Percentiles rank a stretch among this genome's conserved stretches.
phyloP scores from a whole-genome alignment of 2,113 vertebrate genomes.

The Aegotheles bennettii region DNA sequence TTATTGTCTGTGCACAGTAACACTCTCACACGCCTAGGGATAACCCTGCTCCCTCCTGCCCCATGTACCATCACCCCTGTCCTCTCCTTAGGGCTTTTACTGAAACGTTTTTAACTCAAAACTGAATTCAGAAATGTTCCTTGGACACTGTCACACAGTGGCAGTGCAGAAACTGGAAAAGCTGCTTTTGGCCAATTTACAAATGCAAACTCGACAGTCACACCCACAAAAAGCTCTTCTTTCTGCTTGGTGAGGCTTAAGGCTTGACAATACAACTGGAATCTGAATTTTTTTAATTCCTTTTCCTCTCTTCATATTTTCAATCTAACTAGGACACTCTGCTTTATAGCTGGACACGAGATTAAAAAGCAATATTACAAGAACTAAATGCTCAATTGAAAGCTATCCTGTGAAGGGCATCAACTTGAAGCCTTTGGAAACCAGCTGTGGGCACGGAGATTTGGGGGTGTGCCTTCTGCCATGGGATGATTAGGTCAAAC shows the following conservation, averaged over 20 bases:
- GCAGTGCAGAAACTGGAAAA: not conserved
- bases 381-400: not conserved
- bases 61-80: not conserved
- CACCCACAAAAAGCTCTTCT: not conserved
- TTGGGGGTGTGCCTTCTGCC: not conserved
- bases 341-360: not conserved
- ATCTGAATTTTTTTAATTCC: not conserved
- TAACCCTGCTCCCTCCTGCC: not conserved
- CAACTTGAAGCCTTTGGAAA: not conserved
- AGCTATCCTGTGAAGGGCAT: not conserved
- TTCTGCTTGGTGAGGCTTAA: not conserved
- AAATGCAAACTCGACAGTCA: not conserved
- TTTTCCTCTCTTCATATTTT: not conserved
- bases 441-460: not conserved
- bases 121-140: not conserved
- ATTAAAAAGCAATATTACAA: not conserved
- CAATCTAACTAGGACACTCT: not conserved
- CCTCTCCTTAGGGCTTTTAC: not conserved
- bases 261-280: not conserved
- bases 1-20: not conserved
- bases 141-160: not conserved
- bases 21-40: not conserved
- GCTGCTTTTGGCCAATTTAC: not conserved
- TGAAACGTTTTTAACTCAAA: not conserved
- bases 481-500: not conserved